Base-by-base conservation (phyloP, 2,888 invertebrate genomes). In the Euzophera pinguis region DNA sequence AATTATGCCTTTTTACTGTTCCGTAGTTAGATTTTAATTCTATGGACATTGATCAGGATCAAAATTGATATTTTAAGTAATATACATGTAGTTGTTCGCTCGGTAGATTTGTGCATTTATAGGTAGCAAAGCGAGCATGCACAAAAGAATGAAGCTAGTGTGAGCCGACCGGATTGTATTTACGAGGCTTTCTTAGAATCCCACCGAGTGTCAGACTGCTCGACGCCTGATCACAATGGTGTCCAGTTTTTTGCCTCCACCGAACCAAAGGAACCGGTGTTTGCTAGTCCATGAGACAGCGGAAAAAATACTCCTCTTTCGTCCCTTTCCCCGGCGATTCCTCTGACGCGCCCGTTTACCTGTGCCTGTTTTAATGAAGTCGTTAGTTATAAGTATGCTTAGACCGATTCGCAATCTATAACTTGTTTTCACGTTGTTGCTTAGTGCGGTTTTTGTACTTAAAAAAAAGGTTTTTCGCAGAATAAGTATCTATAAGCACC, bases 151-250 rank as follows among this genome's bases (percentile, higher is more conserved):
- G n/a, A 13, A 17, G 49, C 29, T 1, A n/a, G 47, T 39, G 27
- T 65, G 54, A 63, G 62, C 55, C 63, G 57, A 55, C 53, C 65
- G 65, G 64, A 66, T 57, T 13, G 38, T 38, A 38, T 53, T 53
- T 50, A 47, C 52, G 55, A 60, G 53, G 69, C 68, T 72, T 85
- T 86, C 87, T 82, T 56, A 81, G 87, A 87, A 88, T 65, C 77
- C 69, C 76, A 75, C 75, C 64, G 61, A 69, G 73, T 58, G 67
- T 75, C 87, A 89, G 89, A 89, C 89, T 74, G 89, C 87, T 75
- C 85, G 89, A 78, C 89, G 89, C 88, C 81, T 67, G 63, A 72
- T 66, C 73, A 88, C 87, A 88, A 88, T 84, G 73, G 84, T 64
- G 65, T 70, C 73, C 65, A 66, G 71, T 74, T 86, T 86, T 86